Evolutionary conservation across 37 sponge, comb jelly and placozoan genomes (phyloP), one percentile per base, ranked within the genome.

Genomic region (Spongilla lacustris): DNA sequence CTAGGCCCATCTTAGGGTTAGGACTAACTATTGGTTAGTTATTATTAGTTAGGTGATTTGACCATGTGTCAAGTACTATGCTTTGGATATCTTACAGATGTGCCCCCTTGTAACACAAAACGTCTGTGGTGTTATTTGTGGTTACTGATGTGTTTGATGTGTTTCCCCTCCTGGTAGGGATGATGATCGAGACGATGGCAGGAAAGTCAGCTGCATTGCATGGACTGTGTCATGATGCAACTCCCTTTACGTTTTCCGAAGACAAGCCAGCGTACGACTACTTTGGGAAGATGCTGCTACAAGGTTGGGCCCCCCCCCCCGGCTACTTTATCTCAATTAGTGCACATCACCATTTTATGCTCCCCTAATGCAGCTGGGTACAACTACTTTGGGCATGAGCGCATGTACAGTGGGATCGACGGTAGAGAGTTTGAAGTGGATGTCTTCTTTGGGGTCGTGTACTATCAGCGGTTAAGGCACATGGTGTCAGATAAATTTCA

Each of bases 121-220:
- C n/a, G n/a, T n/a, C n/a, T n/a, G n/a, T n/a, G n/a, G n/a, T n/a
- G 26, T 75, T 75, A 10, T 75, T 75, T 75, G 3, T 29, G 19
- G 21, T 66, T 8, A 23, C 76, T 8, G 17, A 41, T 30, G 27
- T 81, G 34, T n/a, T n/a, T n/a, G n/a, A n/a, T n/a, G n/a, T n/a
- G n/a, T n/a, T 73, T 33, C 46, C 49, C 21, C 38, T 31, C 8
- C 36, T 38, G 29, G 2, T 31, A 96, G 98, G 99, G 35, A 99
- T 99, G 99, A 95, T 95, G 94, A 95, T 99, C 50, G 99, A 99
- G 88, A 89, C 84, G 21, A 97, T 99, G 99, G 99, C 99, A 41
- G 99, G 97, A 6, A 99, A 99, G 80, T 91, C 96, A 17, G 92
- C 92, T 80, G 81, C 91, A 27, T 83, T 95, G 0, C 96, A 97